Evolutionary conservation across 2,113 vertebrate species (phyloP).

Genomic region (Onychostruthus taczanowskii): DNA sequence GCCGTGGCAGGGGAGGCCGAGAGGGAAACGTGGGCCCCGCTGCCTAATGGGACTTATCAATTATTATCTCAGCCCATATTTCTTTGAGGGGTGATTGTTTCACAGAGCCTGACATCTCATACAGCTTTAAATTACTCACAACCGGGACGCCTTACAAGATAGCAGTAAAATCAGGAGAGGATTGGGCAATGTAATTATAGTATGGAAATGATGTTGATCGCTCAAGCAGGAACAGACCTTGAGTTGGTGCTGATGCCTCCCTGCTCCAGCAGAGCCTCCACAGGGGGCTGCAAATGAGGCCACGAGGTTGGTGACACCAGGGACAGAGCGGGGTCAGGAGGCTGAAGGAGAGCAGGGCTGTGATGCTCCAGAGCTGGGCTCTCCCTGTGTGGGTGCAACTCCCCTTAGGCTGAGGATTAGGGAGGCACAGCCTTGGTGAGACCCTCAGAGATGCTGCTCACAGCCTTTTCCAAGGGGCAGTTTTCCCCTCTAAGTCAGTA

Average conservation of each 20-base stretch:
- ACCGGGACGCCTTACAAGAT: conserved; percentile 80
- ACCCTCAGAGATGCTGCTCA: neutral
- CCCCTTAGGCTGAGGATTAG: neutral
- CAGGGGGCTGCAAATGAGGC: neutral
- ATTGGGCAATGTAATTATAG: conserved; percentile 93
- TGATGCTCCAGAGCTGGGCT: neutral
- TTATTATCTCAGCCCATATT: conserved; percentile 85
- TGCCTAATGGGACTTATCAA: conserved; percentile 87
- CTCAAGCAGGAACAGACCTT: conserved; percentile 86
- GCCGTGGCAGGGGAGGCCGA: conserved; percentile 65
- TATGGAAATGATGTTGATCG: conserved; percentile 93
- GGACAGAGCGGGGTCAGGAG: neutral
- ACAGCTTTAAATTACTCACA: conserved; percentile 88
- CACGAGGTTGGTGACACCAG: neutral
- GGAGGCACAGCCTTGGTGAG: neutral
- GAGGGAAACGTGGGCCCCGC: conserved; percentile 63
- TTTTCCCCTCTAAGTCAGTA: neutral
- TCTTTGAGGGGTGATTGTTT: conserved; percentile 86
- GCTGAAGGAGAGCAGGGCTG: neutral
- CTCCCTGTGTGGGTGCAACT: rapidly evolving
- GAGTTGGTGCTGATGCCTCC: conserved; percentile 61
- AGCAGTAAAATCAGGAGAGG: conserved; percentile 87
- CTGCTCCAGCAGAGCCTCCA: neutral
- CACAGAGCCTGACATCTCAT: conserved; percentile 85
- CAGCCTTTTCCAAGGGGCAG: neutral